Percentiles rank a stretch among this genome's conserved stretches.
These are phyloP conservation scores for Holothuria leucospilota DNA, from an alignment of 53 echinoderm and acorn worm genomes.

Conservation along the genomic window DNA sequence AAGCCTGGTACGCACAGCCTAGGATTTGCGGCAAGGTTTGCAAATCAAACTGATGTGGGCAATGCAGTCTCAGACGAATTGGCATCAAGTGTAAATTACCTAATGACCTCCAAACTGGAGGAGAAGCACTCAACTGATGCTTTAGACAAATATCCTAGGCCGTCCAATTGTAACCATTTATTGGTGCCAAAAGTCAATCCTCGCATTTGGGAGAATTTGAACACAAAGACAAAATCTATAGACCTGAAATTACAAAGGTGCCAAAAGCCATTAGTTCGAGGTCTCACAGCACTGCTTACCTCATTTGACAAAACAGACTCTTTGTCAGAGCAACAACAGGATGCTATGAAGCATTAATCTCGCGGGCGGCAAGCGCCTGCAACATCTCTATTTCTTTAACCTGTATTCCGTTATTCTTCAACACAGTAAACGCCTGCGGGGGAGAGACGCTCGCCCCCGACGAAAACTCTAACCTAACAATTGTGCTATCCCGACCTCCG, in stretches of 20 bases:
- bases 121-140: slow-evolving; percentile 3
- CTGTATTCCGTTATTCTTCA: too few species aligned
- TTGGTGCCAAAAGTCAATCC: slow-evolving; percentile 12
- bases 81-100: slow-evolving; percentile 16
- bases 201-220: slow-evolving; percentile 5
- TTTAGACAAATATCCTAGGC: slow-evolving; percentile 25
- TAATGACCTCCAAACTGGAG: slow-evolving; percentile 25
- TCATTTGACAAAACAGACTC: slow-evolving; percentile 8
- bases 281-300: slow-evolving; percentile 5
- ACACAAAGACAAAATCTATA: slow-evolving; percentile 4
- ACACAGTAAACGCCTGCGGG: too few species aligned
- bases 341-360: slow-evolving; percentile 9
- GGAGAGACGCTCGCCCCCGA: too few species aligned
- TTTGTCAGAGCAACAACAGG: slow-evolving; percentile 12
- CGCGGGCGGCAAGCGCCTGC: too few species aligned
- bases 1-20: too few species aligned
- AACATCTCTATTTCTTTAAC: too few species aligned
- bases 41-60: too few species aligned
- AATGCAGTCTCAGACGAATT: slow-evolving; percentile 11
- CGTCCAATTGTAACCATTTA: slow-evolving; percentile 16
- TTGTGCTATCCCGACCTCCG: too few species aligned
- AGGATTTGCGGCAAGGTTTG: too few species aligned
- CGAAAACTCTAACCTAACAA: too few species aligned
- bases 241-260: slow-evolving; percentile 8
- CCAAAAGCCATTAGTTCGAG: neutral